phyloP scores from a whole-genome alignment of 35 echinoderm and acorn worm species.

The Hemicentrotus pulcherrimus region DNA sequence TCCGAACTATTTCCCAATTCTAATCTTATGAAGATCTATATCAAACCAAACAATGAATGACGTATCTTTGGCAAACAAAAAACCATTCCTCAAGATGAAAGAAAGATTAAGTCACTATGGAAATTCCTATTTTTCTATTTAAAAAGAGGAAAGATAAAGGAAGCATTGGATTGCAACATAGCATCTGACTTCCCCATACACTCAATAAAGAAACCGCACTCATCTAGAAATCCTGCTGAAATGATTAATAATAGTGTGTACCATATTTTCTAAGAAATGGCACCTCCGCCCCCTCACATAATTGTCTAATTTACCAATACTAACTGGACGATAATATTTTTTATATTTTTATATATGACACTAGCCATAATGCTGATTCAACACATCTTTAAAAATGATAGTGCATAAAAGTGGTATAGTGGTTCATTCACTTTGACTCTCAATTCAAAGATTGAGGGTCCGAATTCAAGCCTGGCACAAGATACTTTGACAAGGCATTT shows the following conservation, averaged over 20 bases:
- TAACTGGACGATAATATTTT: neutral
- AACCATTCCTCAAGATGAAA: neutral
- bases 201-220: neutral
- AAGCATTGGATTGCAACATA: neutral
- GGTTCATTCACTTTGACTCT: too few relatives aligned
- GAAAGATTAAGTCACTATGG: neutral
- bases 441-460: too few relatives aligned
- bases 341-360: neutral
- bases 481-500: too few relatives aligned
- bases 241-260: neutral
- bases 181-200: neutral
- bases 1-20: neutral
- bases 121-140: neutral
- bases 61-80: neutral
- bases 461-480: too few relatives aligned
- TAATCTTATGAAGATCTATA: slow-evolving; percentile 20
- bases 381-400: too few relatives aligned
- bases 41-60: slow-evolving; percentile 4
- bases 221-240: too few relatives aligned
- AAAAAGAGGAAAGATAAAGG: neutral
- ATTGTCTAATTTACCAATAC: neutral
- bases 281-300: neutral
- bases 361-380: neutral
- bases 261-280: neutral
- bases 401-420: too few relatives aligned